Evolutionary conservation across 1,140 invertebrate species (phyloP).

Genomic region (Prorops nasuta): DNA sequence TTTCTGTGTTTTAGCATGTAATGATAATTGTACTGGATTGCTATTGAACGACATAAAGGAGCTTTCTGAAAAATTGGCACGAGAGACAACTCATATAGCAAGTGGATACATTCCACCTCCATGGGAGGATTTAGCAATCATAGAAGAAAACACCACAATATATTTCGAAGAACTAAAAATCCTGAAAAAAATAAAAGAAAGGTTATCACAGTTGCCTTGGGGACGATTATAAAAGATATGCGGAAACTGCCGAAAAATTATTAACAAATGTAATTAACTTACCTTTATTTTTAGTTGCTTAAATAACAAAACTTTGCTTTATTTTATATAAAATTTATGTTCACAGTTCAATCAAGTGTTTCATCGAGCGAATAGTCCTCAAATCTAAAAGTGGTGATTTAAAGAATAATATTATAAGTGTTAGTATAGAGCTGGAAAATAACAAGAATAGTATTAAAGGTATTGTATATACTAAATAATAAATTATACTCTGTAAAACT

Average conservation of each 20-base stretch:
- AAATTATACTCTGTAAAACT: no score
- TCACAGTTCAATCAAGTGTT: conserved; percentile 29
- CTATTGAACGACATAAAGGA: conserved; percentile 73
- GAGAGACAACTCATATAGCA: conserved; percentile 58
- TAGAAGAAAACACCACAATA: conserved; percentile 47
- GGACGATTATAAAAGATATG: conserved; percentile 39
- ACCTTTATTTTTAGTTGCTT: background rate
- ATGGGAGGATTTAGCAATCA: conserved; percentile 62
- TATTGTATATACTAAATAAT: conserved; percentile 21
- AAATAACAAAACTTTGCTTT: background rate
- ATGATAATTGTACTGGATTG: conserved; percentile 85
- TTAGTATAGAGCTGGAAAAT: conserved; percentile 41
- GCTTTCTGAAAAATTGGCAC: conserved; percentile 58
- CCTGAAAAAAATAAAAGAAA: conserved; percentile 26
- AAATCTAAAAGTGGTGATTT: conserved; percentile 43
- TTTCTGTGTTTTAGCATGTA: conserved; percentile 66
- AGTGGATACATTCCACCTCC: conserved; percentile 73
- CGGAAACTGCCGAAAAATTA: conserved; percentile 27
- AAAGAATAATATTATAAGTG: conserved; percentile 47
- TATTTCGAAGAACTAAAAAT: conserved; percentile 35
- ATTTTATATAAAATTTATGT: conserved; percentile 2
- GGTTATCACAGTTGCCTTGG: conserved; percentile 41
- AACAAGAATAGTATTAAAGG: conserved; percentile 37
- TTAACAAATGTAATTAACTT: conserved; percentile 31
- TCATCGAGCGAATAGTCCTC: conserved; percentile 27